Base-by-base conservation (phyloP, 2,797 vertebrate genomes). In the Serranus cabrilla region DNA sequence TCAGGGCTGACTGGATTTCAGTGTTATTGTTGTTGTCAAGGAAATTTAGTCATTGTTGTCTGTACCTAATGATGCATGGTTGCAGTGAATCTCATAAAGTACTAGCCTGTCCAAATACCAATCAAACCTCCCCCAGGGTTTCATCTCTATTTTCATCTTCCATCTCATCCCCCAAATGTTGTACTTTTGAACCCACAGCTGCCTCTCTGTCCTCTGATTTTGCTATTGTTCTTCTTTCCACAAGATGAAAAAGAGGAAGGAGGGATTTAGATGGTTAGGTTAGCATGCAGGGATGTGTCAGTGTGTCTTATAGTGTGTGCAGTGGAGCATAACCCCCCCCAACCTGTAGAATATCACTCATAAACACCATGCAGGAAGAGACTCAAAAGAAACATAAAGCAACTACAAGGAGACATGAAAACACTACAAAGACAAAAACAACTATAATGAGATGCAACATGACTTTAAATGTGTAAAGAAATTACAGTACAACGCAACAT, bases 171-270 rank as follows among this genome's bases (percentile, higher is more conserved):
- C 54, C 0, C 31, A 68, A 45, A 70, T 70, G 1, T 65, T 74
- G 23, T 50, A 67, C 76, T 88, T 78, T 71, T 56, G 76, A 68
- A 68, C 62, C 56, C 25, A 17, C 68, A 71, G 74, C 75, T 76
- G 70, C 60, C 8, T 74, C 10, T 66, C 20, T 8, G 37, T 73
- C 56, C 34, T 73, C 62, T 52, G 23, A 43, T 31, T 49, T 55
- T 78, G 52, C 59, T 67, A 52, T 72, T 60, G 46, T 89, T 86
- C 83, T 80, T 73, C 71, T 88, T 87, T 82, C 80, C 65, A 83
- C 27, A 21, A 74, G 42, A 56, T 70, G 62, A 83, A 50, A 90
- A 90, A 86, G 70, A 76, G 79, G 86, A 87, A 88, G 78, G 39
- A 74, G n/a, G 60, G 59, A 80, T 67, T 82, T 40, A 69, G 78